Base-by-base conservation (phyloP, 2,888 invertebrate genomes). In the Sisyra nigra region DNA sequence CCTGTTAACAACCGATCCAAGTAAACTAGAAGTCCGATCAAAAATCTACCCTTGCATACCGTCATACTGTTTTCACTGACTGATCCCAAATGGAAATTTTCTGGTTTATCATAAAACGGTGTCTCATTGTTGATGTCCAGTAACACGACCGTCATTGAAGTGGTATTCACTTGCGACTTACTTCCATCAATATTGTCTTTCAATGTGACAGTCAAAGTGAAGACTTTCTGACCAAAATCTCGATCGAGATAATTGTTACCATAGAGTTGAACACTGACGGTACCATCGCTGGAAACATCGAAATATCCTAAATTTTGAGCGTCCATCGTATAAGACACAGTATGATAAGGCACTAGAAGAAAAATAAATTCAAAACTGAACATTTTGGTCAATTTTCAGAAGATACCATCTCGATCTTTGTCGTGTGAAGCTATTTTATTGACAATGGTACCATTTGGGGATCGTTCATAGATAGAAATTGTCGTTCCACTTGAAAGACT, bases 111-210 rank as follows among this genome's bases (percentile, higher is more conserved):
- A 17, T 37, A 43, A 32, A 7, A 57, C 0, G 77, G 78, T 1
- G 65, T 65, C 47, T 76, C 69, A 55, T 78, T 74, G 51, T 79
- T 78, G 2, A 74, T 67, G 51, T 79, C 78, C 18, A 61, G 48
- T 6, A 79, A 57, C 1, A 66, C 59, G 2, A 76, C 65, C 13
- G 55, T 55, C 19, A 76, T 56, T 37, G 58, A 56, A 1, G 60
- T 60, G 14, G 48, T 48, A 24, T 50, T 53, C 37, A 46, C 44
- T 45, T 56, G 57, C 40, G 46, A n/a, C 33, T 38, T 19, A 35
- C 24, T 34, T 56, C 61, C 8, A 57, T 56, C 18, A 58, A 56
- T 51, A 57, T 75, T 75, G 53, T 76, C 74, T 29, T 65, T 57
- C 17, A 74, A 54, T 29, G 56, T 65, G 40, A 74, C 55, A 53